A percentile compares a stretch with the other conserved stretches of the same genome.
These are phyloP conservation scores for Drosophila guanche DNA, from an alignment of 1,140 invertebrate species.

Conservation along the genomic window DNA sequence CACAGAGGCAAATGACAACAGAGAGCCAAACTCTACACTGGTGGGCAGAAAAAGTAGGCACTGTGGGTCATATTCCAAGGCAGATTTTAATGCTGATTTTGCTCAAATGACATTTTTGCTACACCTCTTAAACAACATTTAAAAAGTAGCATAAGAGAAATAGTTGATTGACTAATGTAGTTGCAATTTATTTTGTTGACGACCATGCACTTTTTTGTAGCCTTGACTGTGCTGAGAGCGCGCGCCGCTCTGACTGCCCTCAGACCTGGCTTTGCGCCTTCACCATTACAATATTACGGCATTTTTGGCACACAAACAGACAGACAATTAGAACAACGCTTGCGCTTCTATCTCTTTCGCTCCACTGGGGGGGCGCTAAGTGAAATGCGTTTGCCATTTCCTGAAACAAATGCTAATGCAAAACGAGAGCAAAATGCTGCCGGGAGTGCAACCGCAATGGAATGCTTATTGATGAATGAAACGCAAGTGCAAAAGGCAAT, in stretches of 20 bases:
- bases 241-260: constrained; percentile 15
- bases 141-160: too few species aligned
- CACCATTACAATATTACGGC: constrained; percentile 38
- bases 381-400: constrained; percentile 56
- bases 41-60: not conserved
- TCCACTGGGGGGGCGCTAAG: not conserved
- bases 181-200: too few species aligned
- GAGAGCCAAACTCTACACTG: constrained; percentile 32
- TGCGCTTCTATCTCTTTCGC: constrained; percentile 1
- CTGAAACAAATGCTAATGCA: constrained; percentile 60
- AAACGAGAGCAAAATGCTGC: constrained; percentile 32
- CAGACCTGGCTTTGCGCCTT: constrained; percentile 43
- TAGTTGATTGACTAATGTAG: too few species aligned
- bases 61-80: not conserved
- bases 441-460: constrained; percentile 43
- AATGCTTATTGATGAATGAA: constrained; percentile 71
- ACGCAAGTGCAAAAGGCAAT: constrained; percentile 40
- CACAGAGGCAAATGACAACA: constrained; percentile 33
- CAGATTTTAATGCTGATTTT: too few species aligned
- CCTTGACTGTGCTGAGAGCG: constrained; percentile 12
- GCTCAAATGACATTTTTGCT: too few species aligned
- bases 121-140: too few species aligned
- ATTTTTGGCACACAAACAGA: constrained; percentile 35
- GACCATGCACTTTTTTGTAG: not conserved
- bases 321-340: constrained; percentile 1